Conservation (phyloP, 1,140 invertebrate species). For the Drosophila dunni region DNA sequence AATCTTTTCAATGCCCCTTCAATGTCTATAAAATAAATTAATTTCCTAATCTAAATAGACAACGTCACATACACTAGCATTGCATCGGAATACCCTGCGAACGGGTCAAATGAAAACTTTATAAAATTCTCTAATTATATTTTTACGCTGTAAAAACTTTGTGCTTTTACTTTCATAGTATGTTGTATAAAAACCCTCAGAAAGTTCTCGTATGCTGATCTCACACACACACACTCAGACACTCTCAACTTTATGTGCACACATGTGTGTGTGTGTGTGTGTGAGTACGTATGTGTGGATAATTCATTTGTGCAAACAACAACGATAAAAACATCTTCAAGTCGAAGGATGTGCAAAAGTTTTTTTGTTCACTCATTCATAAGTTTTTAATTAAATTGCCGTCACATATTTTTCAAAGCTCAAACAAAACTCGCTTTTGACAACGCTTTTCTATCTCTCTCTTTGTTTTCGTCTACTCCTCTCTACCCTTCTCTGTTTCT, state of each 20-base stretch:
- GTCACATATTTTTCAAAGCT: slow-evolving; percentile 70
- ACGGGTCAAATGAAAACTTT: slow-evolving; percentile 62
- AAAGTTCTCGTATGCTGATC: slow-evolving; percentile 66
- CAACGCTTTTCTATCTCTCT: slow-evolving; percentile 33
- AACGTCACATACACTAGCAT: neutral
- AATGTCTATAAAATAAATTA: neutral
- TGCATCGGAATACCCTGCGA: slow-evolving; percentile 26
- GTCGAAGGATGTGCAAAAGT: slow-evolving; percentile 77
- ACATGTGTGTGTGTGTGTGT: slow-evolving; percentile 6
- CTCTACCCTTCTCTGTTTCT: too few species aligned
- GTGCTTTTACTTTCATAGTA: slow-evolving; percentile 43
- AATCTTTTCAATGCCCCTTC: neutral
- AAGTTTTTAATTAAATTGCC: slow-evolving; percentile 83
- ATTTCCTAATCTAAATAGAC: neutral
- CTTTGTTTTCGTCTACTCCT: neutral
- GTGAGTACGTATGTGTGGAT: slow-evolving; percentile 12
- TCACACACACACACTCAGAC: slow-evolving; percentile 36
- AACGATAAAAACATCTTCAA: slow-evolving; percentile 80
- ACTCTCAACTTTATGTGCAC: slow-evolving; percentile 48
- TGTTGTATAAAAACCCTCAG: slow-evolving; percentile 35
- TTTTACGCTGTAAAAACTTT: slow-evolving; percentile 80
- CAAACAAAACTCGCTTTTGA: slow-evolving; percentile 60
- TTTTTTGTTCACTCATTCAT: slow-evolving; percentile 83
- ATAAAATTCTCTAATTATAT: slow-evolving; percentile 79
- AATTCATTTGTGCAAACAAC: slow-evolving; percentile 78